These are phyloP conservation scores for Drosophila paulistorum DNA, from an alignment of 1,140 invertebrate genomes.

Conservation along the genomic window DNA sequence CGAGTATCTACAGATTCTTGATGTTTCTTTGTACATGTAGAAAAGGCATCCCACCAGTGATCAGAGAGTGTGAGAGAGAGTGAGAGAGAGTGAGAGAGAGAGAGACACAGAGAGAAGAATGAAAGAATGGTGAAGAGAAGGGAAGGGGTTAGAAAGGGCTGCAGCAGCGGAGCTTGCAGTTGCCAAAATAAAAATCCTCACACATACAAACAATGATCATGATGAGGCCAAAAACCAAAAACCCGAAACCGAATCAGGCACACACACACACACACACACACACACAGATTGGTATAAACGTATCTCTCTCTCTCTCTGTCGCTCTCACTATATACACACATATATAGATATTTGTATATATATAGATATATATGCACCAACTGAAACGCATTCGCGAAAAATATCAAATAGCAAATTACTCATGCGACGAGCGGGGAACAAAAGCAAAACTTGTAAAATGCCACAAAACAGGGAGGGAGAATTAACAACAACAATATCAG, in stretches of 20 bases:
- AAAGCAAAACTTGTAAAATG: constrained; percentile 30
- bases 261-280: constrained; percentile 28
- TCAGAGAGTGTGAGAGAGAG: constrained; percentile 26
- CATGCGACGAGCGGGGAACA: constrained; percentile 50
- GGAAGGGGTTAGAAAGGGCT: not conserved
- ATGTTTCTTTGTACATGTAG: constrained; percentile 16
- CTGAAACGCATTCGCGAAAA: constrained; percentile 36
- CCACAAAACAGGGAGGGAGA: not conserved
- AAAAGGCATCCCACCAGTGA: constrained; percentile 18
- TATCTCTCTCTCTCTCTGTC: no score
- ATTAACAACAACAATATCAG: no score
- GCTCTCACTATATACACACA: not conserved
- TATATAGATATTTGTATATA: not conserved
- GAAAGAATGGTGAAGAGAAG: not conserved
- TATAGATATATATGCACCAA: constrained; percentile 25
- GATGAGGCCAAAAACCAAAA: constrained; percentile 26
- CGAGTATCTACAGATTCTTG: constrained; percentile 53
- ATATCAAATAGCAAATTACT: constrained; percentile 80
- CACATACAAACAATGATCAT: constrained; percentile 43
- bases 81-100: not conserved
- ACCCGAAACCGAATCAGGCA: constrained; percentile 45
- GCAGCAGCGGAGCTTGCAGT: constrained; percentile 41
- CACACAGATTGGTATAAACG: not conserved
- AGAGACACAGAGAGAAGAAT: not conserved
- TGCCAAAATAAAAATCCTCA: constrained; percentile 49